phyloP scores from a whole-genome alignment of 2,888 invertebrate genomes.

The Gibbula magus region DNA sequence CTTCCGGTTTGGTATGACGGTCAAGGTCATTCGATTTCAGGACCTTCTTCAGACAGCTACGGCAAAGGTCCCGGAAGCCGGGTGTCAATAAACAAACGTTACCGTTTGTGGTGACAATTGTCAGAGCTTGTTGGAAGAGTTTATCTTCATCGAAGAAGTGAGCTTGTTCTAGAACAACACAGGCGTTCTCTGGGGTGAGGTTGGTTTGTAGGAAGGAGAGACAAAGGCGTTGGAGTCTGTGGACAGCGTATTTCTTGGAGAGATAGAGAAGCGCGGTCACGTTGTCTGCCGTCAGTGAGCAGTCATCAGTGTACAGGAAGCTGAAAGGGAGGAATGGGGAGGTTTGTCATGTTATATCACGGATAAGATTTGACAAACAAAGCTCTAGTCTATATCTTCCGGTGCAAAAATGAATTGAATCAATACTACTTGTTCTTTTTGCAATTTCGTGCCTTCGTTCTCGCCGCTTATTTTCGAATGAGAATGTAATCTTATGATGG shows the following conservation, averaged over 20 bases:
- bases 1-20: not conserved
- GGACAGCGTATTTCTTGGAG: constrained; percentile 23
- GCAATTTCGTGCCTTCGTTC: too few species aligned
- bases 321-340: too few species aligned
- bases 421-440: too few species aligned
- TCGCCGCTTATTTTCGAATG: too few species aligned
- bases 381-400: too few species aligned
- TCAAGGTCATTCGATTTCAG: not conserved
- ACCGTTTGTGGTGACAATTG: not conserved
- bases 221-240: too few species aligned
- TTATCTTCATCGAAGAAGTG: constrained; percentile 11
- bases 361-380: too few species aligned
- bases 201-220: not conserved
- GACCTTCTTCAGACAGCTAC: not conserved
- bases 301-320: not conserved
- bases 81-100: not conserved
- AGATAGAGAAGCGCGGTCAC: constrained; percentile 16
- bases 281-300: not conserved
- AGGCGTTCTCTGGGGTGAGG: constrained; percentile 17
- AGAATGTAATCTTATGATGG: too few species aligned
- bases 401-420: too few species aligned
- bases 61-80: not conserved
- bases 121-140: not conserved
- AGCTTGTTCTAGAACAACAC: constrained; percentile 24
- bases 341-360: too few species aligned